Evolutionary conservation across 2,797 vertebrate species (phyloP).

Genomic region (Lacerta viridis): DNA sequence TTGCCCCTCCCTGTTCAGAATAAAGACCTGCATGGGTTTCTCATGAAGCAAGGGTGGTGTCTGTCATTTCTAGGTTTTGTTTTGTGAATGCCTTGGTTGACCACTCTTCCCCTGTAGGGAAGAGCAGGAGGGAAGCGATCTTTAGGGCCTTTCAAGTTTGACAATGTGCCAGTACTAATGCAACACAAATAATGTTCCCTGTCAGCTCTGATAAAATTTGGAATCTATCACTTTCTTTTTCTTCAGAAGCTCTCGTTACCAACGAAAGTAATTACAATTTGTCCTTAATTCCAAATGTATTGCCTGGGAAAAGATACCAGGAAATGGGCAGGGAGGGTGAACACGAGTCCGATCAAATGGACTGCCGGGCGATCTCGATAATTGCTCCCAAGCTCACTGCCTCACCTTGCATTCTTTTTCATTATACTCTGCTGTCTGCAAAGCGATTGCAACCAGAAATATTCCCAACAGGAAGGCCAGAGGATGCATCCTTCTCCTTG

Average conservation of each 20-base stretch:
- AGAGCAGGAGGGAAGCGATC: slow-evolving; percentile 25
- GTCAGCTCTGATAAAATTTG: slow-evolving; percentile 74
- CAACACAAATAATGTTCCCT: slow-evolving; percentile 70
- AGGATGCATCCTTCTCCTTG: not conserved
- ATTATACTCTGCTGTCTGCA: not conserved
- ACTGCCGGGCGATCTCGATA: not conserved
- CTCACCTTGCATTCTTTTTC: slow-evolving; percentile 14
- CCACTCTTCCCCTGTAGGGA: slow-evolving; percentile 30
- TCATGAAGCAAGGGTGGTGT: not conserved
- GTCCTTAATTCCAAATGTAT: slow-evolving; percentile 66
- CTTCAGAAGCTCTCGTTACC: slow-evolving; percentile 62
- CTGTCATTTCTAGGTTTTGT: slow-evolving; percentile 47
- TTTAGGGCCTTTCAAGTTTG: slow-evolving; percentile 44
- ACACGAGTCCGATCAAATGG: slow-evolving; percentile 13
- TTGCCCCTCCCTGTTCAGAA: too few relatives aligned
- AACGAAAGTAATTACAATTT: slow-evolving; percentile 75
- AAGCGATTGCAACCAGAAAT: not conserved
- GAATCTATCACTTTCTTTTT: slow-evolving; percentile 71
- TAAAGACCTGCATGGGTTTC: too few relatives aligned
- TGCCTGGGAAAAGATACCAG: slow-evolving; percentile 30
- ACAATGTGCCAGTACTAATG: slow-evolving; percentile 62
- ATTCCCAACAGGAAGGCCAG: not conserved
- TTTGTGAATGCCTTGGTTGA: not conserved
- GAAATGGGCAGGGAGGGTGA: slow-evolving; percentile 7
- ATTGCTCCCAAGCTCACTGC: not conserved